phyloP scores from a whole-genome alignment of 2,113 vertebrate species.

The Notarius quadriscutis region DNA sequence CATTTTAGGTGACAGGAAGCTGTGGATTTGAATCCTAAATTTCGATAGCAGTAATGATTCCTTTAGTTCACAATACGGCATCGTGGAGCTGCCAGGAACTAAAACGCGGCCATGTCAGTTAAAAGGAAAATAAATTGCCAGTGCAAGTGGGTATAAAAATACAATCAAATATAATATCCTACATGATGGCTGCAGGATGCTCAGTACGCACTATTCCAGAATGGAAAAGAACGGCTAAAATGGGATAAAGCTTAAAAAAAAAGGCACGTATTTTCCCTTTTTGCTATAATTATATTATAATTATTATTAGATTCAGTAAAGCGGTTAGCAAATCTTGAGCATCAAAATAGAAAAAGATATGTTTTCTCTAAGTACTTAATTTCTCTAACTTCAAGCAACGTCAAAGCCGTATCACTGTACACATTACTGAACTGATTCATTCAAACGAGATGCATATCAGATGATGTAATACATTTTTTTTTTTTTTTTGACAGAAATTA shows the following conservation, averaged over 20 bases:
- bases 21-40: constrained; percentile 47
- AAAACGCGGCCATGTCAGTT: constrained; percentile 42
- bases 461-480: constrained; percentile 31
- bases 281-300: constrained; percentile 60
- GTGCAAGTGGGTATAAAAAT: constrained; percentile 68
- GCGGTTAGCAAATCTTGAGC: constrained; percentile 57
- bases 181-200: constrained; percentile 44
- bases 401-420: constrained; percentile 34
- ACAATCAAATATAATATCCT: constrained; percentile 69
- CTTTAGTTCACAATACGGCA: constrained; percentile 51
- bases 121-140: constrained; percentile 53
- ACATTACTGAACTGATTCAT: constrained; percentile 44
- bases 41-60: constrained; percentile 44
- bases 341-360: constrained; percentile 47
- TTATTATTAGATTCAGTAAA: constrained; percentile 69
- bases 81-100: constrained; percentile 62
- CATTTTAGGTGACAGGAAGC: constrained; percentile 50
- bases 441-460: constrained; percentile 36
- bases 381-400: constrained; percentile 38
- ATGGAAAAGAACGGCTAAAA: constrained; percentile 56
- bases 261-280: constrained; percentile 76
- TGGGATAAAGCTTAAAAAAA: constrained; percentile 71
- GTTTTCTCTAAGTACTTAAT: constrained; percentile 20
- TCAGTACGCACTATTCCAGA: constrained; percentile 44
- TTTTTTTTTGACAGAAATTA: constrained; percentile 33